Percentiles rank a stretch among this genome's conserved stretches.
Evolutionary conservation across 64 coral and sea anemone genomes (phyloP).

Genomic region (Montipora sp.): DNA sequence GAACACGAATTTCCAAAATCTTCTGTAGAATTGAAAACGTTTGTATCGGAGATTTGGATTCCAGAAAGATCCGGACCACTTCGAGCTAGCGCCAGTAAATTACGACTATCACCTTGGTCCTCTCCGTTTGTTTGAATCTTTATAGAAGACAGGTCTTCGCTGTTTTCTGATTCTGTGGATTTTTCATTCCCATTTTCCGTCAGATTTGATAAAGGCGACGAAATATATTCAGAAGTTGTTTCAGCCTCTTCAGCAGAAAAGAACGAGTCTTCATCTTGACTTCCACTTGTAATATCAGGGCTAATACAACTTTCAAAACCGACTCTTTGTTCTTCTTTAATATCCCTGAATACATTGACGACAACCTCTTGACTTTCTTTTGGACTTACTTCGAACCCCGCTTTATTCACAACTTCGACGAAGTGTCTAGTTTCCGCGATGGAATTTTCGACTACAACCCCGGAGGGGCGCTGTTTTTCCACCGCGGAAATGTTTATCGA

Average conservation of each 20-base stretch:
- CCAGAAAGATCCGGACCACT: not conserved
- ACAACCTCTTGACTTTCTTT: not conserved
- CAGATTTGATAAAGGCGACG: not conserved
- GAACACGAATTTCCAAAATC: not conserved
- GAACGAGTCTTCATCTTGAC: conserved; percentile 40
- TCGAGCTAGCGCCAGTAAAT: not conserved
- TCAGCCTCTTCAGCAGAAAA: conserved; percentile 30
- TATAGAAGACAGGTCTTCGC: not conserved
- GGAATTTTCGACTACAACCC: not conserved
- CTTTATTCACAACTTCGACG: not conserved
- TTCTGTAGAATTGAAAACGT: not conserved
- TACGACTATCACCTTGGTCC: not conserved
- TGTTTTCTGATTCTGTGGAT: not conserved
- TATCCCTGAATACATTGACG: not conserved
- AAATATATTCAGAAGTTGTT: not conserved
- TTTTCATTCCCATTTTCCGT: not conserved
- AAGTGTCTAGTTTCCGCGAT: not conserved
- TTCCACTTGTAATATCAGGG: conserved; percentile 7
- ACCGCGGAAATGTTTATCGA: not conserved
- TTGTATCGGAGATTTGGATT: not conserved
- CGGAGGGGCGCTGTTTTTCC: not conserved
- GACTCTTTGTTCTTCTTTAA: not conserved
- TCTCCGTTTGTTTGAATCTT: not conserved
- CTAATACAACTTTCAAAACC: conserved; percentile 11
- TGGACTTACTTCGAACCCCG: not conserved